Evolutionary conservation across 2,888 invertebrate species (phyloP).

Genomic region (Carabus problematicus): DNA sequence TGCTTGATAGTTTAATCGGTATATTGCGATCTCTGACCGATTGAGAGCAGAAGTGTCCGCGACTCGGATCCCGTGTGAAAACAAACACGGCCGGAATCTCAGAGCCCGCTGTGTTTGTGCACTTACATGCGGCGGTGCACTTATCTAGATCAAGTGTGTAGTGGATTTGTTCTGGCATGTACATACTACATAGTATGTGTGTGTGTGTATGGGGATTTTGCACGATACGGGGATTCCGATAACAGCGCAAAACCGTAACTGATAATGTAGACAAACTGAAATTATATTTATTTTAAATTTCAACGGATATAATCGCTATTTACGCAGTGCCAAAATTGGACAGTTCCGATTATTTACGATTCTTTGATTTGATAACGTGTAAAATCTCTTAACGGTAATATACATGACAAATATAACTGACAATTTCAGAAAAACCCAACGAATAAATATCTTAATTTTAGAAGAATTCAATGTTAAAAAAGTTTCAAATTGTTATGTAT

Average conservation of each 20-base stretch:
- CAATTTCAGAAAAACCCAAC: background rate
- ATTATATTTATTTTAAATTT: too few relatives aligned
- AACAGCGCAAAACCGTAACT: too few relatives aligned
- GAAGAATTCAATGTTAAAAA: background rate
- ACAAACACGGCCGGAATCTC: slow-evolving; percentile 33
- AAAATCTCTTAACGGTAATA: background rate
- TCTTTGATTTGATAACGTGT: too few relatives aligned
- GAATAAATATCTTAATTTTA: background rate
- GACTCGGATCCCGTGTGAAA: slow-evolving; percentile 35
- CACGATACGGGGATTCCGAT: too few relatives aligned
- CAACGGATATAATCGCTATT: too few relatives aligned
- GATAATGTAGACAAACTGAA: too few relatives aligned
- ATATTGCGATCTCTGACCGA: background rate
- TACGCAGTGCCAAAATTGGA: too few relatives aligned
- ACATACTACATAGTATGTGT: too few relatives aligned
- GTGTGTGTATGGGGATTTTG: too few relatives aligned
- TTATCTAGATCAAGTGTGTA: slow-evolving; percentile 30
- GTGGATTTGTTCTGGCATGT: slow-evolving; percentile 6
- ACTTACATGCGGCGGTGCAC: slow-evolving; percentile 24
- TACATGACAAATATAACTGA: background rate
- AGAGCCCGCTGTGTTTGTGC: slow-evolving; percentile 16
- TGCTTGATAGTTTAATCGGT: too few relatives aligned
- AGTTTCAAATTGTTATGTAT: slow-evolving; percentile 13
- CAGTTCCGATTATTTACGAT: too few relatives aligned
- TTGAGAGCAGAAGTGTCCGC: background rate